phyloP scores from a whole-genome alignment of 2,113 vertebrate species.

The Pterocles gutturalis region DNA sequence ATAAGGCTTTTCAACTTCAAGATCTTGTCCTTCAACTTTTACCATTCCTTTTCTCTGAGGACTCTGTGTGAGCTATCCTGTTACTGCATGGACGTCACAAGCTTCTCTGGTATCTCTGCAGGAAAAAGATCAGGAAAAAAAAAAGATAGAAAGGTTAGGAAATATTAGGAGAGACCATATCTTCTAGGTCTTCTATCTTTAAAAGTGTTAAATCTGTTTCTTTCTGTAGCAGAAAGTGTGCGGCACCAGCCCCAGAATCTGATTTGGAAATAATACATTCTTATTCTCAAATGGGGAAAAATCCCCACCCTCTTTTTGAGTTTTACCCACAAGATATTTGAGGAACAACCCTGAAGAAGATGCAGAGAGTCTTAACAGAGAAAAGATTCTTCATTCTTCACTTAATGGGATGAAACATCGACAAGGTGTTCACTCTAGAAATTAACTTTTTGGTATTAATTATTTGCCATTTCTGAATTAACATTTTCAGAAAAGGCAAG shows the following conservation, averaged over 20 bases:
- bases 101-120: neutral
- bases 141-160: neutral
- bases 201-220: neutral
- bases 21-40: neutral
- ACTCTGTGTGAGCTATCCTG: neutral
- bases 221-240: neutral
- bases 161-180: neutral
- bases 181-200: neutral
- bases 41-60: neutral
- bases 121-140: neutral
- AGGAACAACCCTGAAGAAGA: neutral
- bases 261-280: neutral
- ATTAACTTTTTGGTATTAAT: neutral
- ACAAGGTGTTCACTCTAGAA: neutral
- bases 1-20: neutral
- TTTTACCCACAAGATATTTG: neutral
- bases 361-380: neutral
- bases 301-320: accelerated
- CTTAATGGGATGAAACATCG: neutral
- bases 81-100: neutral
- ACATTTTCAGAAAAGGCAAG: neutral
- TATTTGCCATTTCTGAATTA: neutral
- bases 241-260: neutral
- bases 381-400: neutral
- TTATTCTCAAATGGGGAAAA: neutral